Base-by-base conservation (phyloP, 2,888 invertebrate genomes). In the Matsumyia berberina region DNA sequence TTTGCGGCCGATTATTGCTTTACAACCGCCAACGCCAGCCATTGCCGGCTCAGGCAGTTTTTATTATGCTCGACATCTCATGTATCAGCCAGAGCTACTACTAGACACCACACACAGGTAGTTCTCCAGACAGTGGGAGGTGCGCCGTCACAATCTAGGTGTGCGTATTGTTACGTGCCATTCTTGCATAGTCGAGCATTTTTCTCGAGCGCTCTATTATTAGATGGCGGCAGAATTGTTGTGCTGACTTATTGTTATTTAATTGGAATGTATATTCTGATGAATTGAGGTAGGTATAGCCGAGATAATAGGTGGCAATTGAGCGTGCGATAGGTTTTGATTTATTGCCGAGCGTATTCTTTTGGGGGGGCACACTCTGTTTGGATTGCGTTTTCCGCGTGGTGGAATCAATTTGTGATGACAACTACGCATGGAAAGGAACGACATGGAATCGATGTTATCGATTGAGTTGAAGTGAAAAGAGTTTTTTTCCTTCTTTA, bases 171-270 rank as follows among this genome's bases (percentile, higher is more conserved):
- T 80, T 79, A 83, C 78, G 78, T 83, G 78, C 73, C 67, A 73
- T 60, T 78, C 55, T 39, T 46, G 35, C 66, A 53, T 58, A 39
- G 42, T 49, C 49, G 78, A 62, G 67, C 62, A 72, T 49, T 66
- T 76, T 72, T 83, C 67, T 83, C 72, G 53, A 66, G 72, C 70
- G 53, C 55, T 67, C 78, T 83, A 83, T 83, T 83, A 78, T 73
- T 83, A 73, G 67, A 73, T 57, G 46, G 51, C 64, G 31, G 78
- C 67, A 60, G 73, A 62, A 69, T 73, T 79, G 74, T 24, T 73
- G 29, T 67, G 60, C 55, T 74, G 67, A 79, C 67, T 79, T 83
- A 83, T 83, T 83, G 79, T 73, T 74, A 51, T 77, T 77, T 77
- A 73, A 83, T 83, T 79, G 79, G 73, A 69, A 83, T 82, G 66